A percentile compares a stretch with the other conserved stretches of the same genome.
Evolutionary conservation across 2,888 invertebrate genomes (phyloP).

Genomic region (Xylota segnis): DNA sequence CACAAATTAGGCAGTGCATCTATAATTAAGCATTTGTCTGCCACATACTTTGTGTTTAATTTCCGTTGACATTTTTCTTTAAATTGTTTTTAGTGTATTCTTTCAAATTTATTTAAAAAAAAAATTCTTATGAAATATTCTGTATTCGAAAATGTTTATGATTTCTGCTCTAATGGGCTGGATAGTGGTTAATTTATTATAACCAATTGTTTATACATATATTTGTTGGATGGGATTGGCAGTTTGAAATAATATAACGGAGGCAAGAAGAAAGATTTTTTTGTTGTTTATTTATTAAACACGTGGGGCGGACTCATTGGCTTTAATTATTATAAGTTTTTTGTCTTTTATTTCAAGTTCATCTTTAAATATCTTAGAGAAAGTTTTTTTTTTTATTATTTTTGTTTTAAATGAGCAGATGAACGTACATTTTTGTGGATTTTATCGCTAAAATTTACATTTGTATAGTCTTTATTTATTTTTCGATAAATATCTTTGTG

Average conservation of each 20-base stretch:
- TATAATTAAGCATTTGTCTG: slow-evolving; percentile 20
- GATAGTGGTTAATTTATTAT: slow-evolving; percentile 17
- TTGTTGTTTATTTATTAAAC: neutral
- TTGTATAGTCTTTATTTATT: too few relatives aligned
- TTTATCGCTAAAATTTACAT: too few relatives aligned
- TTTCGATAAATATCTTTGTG: too few relatives aligned
- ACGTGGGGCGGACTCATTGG: neutral
- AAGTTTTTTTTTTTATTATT: neutral
- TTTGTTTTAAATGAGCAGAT: neutral
- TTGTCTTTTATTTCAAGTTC: slow-evolving; percentile 10
- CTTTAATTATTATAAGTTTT: neutral
- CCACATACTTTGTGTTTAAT: slow-evolving; percentile 26
- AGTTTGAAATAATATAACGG: neutral
- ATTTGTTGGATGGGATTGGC: neutral
- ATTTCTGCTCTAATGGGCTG: slow-evolving; percentile 1
- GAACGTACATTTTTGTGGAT: neutral
- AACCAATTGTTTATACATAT: slow-evolving; percentile 4
- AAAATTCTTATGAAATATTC: neutral
- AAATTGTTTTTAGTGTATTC: slow-evolving; percentile 6
- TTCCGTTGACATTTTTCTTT: slow-evolving; percentile 29
- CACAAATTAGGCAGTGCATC: slow-evolving; percentile 22
- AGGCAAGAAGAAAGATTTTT: neutral
- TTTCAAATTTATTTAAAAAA: slow-evolving; percentile 1
- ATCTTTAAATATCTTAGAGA: neutral
- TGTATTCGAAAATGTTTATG: slow-evolving; percentile 16